Evolutionary conservation across 1,140 invertebrate species (phyloP).

Genomic region (Prorops nasuta): DNA sequence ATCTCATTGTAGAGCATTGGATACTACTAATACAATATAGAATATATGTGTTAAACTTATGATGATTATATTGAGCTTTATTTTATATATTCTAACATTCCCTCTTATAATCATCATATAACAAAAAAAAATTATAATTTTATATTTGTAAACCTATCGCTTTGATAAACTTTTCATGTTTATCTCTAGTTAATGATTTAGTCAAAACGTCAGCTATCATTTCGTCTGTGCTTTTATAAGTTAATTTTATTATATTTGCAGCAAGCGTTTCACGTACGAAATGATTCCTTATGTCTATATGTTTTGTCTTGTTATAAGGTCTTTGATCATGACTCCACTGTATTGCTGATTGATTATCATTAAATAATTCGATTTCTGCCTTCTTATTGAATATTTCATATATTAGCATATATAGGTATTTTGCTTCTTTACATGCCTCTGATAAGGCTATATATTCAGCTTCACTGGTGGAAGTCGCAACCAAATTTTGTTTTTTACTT

Average conservation of each 20-base stretch:
- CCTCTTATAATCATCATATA: too few species aligned
- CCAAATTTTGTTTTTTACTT: neutral
- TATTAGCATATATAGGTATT: neutral
- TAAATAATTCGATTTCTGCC: neutral
- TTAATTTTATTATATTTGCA: neutral
- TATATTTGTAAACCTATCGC: too few species aligned
- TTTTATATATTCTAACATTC: too few species aligned
- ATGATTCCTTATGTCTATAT: neutral
- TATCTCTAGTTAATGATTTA: neutral
- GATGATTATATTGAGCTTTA: too few species aligned
- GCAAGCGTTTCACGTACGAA: neutral
- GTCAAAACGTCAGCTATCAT: neutral
- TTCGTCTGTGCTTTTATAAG: neutral
- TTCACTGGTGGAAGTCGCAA: neutral
- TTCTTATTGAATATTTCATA: neutral
- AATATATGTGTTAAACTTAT: too few species aligned
- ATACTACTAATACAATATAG: too few species aligned
- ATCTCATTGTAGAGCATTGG: too few species aligned
- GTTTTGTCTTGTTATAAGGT: neutral
- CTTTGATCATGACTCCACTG: neutral
- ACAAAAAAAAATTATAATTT: too few species aligned
- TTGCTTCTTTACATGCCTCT: neutral
- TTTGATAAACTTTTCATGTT: neutral
- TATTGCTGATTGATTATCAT: neutral
- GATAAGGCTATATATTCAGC: neutral